Evolutionary conservation across 1,140 invertebrate species (phyloP).

Genomic region (Drosophila pseudoananassae): DNA sequence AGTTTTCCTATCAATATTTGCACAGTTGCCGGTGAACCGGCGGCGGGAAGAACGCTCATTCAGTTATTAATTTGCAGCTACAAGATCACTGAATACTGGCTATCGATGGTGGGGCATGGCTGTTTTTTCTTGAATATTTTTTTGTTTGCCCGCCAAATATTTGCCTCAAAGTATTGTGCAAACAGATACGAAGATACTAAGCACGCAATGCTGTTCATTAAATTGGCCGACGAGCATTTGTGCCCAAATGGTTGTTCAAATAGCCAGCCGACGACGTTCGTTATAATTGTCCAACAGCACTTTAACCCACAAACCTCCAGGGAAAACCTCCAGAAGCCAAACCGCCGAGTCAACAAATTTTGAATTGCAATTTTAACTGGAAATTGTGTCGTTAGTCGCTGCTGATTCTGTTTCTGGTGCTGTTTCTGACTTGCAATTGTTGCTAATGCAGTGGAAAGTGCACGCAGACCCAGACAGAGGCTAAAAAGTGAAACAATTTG

Average conservation of each 20-base stretch:
- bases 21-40: slow-evolving; percentile 50
- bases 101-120: slow-evolving; percentile 21
- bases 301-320: slow-evolving; percentile 11
- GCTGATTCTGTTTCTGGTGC: slow-evolving; percentile 9
- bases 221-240: slow-evolving; percentile 32
- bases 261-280: slow-evolving; percentile 31
- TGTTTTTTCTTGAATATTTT: slow-evolving; percentile 18
- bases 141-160: slow-evolving; percentile 65
- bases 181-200: slow-evolving; percentile 54
- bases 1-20: slow-evolving; percentile 67
- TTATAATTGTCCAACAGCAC: slow-evolving; percentile 59
- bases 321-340: slow-evolving; percentile 17
- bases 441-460: slow-evolving; percentile 44
- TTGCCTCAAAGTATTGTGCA: slow-evolving; percentile 69
- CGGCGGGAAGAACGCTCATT: slow-evolving; percentile 1
- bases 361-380: slow-evolving; percentile 66
- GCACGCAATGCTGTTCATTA: slow-evolving; percentile 49
- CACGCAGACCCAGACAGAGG: slow-evolving; percentile 31
- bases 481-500: slow-evolving; percentile 41
- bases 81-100: slow-evolving; percentile 73
- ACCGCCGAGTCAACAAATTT: slow-evolving; percentile 65
- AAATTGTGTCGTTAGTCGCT: slow-evolving; percentile 62
- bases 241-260: slow-evolving; percentile 44
- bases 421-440: slow-evolving; percentile 25
- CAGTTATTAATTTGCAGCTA: slow-evolving; percentile 75